Conservation (phyloP, 2,888 invertebrate genomes). For the Lasioglossum marginatum region DNA sequence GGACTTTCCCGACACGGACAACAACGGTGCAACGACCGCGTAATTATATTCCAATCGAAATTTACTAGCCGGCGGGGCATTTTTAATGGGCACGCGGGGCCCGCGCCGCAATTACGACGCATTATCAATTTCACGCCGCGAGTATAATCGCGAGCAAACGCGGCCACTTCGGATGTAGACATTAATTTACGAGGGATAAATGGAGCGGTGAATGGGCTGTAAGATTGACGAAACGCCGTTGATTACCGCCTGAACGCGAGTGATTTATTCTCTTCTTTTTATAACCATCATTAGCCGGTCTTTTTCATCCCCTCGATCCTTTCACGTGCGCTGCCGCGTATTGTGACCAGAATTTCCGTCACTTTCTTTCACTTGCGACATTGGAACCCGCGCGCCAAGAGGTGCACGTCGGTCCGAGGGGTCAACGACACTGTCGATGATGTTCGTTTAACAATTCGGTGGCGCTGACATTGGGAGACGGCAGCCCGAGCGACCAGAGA, state of each 20-base stretch:
- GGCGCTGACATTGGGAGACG: background rate
- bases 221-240: slow-evolving; percentile 66
- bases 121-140: slow-evolving; percentile 68
- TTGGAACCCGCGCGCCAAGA: background rate
- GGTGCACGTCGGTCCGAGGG: background rate
- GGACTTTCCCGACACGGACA: background rate
- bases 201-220: slow-evolving; percentile 66
- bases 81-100: slow-evolving; percentile 53
- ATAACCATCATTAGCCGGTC: slow-evolving; percentile 52
- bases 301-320: slow-evolving; percentile 30
- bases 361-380: background rate
- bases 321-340: background rate
- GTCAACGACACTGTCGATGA: background rate
- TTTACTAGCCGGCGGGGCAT: slow-evolving; percentile 42
- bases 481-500: background rate
- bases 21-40: slow-evolving; percentile 11
- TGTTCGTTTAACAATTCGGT: slow-evolving; percentile 6
- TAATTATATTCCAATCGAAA: slow-evolving; percentile 63
- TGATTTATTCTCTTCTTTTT: slow-evolving; percentile 63
- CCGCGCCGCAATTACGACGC: slow-evolving; percentile 56
- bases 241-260: slow-evolving; percentile 59
- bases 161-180: slow-evolving; percentile 59
- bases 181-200: slow-evolving; percentile 68
- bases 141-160: slow-evolving; percentile 64
- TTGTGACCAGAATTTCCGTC: slow-evolving; percentile 9